Conservation (phyloP, 2,113 vertebrate species). For the Isichthys henryi region DNA sequence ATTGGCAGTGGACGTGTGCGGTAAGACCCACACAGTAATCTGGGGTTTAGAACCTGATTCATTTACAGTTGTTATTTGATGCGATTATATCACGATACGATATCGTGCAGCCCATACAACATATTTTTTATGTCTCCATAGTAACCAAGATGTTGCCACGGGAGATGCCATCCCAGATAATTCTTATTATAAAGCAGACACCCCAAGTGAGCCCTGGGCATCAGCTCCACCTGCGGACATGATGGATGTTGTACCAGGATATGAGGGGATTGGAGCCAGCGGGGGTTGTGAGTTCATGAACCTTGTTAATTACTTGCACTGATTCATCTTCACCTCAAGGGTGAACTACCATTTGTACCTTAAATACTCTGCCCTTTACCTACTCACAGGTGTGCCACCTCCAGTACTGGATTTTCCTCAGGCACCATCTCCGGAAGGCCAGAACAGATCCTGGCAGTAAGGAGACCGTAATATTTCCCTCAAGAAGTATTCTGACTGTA, state of each 20-base stretch:
- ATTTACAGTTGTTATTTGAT: neutral
- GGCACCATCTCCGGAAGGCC: neutral
- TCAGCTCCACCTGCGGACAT: constrained; percentile 33
- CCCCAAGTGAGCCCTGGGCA: constrained; percentile 3
- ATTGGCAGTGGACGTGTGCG: neutral
- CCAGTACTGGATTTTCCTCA: constrained; percentile 16
- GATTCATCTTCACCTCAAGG: neutral
- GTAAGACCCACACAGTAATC: neutral
- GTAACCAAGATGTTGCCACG: neutral
- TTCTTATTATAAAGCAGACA: neutral
- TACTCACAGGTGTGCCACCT: constrained; percentile 20
- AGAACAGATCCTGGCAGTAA: constrained; percentile 38
- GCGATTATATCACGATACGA: neutral
- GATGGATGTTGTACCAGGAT: constrained; percentile 31
- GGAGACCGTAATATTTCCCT: neutral
- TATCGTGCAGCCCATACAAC: neutral
- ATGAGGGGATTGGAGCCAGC: constrained; percentile 32
- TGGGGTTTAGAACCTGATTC: neutral
- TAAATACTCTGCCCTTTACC: neutral
- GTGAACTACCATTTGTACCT: neutral
- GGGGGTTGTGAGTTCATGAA: constrained; percentile 26
- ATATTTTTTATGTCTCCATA: neutral
- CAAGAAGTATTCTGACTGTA: neutral
- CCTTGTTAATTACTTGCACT: neutral
- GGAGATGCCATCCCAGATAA: neutral